Evolutionary conservation across 2,888 invertebrate genomes (phyloP), one percentile per base, ranked within the genome.

Genomic region (Drosophila heteroneura): DNA sequence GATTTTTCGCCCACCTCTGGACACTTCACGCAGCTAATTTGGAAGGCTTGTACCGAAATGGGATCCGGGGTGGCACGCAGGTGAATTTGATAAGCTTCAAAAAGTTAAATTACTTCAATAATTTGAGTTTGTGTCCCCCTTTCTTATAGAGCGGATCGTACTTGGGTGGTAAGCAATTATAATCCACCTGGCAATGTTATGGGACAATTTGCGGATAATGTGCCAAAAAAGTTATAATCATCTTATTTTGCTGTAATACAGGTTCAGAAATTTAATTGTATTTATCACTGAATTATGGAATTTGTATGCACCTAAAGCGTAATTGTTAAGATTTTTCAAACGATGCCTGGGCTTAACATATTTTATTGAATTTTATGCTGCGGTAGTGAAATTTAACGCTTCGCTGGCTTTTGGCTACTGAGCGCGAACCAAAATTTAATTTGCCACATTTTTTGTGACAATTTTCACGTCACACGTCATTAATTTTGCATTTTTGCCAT

Each of bases 111-210:
- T 0, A 9, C 6, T 14, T 19, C 0, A 10, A 9, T 33, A 10
- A 35, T 47, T 52, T 51, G 2, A 7, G 35, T 51, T 32, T 28
- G 6, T 49, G 32, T 44, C 33, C 78, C 64, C 26, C 14, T 14
- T 26, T 47, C 5, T 5, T 4, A 16, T 30, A 35, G 96, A 95
- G 91, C 95, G 96, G 79, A 97, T 96, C 92, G 76, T 3, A 89
- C 89, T 16, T 92, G 85, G 85, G 97, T 98, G 0, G 98, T 99
- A 1, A 97, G 97, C 41, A 97, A 98, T 93, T 99, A 99, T 92
- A 95, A 95, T 85, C 99, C 99, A 0, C 96, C 98, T 0, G 99
- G 98, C 3, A 99, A 99, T 93, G 96, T 96, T 79, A 94, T 96
- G 52, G 97, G 96, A 2, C 95, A 96, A 86, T 97, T 96, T 89